Evolutionary conservation across 2,888 invertebrate species (phyloP), one percentile per base, ranked within the genome.

Genomic region (Tachystola acroxantha): DNA sequence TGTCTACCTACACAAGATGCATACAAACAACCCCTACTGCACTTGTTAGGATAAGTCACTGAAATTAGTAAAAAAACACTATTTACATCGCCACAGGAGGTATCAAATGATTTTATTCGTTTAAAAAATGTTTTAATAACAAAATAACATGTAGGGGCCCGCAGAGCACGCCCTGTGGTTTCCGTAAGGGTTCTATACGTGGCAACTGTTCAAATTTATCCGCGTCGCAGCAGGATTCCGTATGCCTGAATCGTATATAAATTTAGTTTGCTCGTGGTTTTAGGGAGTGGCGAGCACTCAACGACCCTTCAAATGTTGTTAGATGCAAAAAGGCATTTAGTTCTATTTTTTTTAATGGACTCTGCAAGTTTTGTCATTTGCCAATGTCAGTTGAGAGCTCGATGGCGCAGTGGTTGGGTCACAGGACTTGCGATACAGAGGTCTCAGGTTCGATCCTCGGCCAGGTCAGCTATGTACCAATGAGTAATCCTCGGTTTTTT

Each of bases 141-240:
- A 47, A 69, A 71, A 71, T 66, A 62, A 65, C 61, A 47, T 57
- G 61, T 71, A 63, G 72, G 61, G 57, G 48, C 69, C 74, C 67
- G 72, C 67, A 58, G 77, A 70, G 81, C 37, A 71, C 80, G 76
- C 79, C 81, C 77, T 84, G 82, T 50, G 82, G 82, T 82, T 64
- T 10, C 7, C 14, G 16, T 50, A 53, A 58, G 57, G 60, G 57
- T 43, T 46, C 45, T 34, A 26, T 43, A 45, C 39, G 43, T 50
- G 50, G 50, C 62, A 57, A 61, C 55, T 61, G 54, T 57, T 77
- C 68, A 73, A 72, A 68, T 56, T 55, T 51, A 64, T 64, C 63
- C 67, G 41, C 40, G 35, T 19, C 64, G 19, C 69, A 44, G 60
- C 57, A 58, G 76, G 79, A 62, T 49, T 35, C 40, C 44, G 42